Evolutionary conservation across 2,888 invertebrate species (phyloP).

Genomic region (Actias luna): DNA sequence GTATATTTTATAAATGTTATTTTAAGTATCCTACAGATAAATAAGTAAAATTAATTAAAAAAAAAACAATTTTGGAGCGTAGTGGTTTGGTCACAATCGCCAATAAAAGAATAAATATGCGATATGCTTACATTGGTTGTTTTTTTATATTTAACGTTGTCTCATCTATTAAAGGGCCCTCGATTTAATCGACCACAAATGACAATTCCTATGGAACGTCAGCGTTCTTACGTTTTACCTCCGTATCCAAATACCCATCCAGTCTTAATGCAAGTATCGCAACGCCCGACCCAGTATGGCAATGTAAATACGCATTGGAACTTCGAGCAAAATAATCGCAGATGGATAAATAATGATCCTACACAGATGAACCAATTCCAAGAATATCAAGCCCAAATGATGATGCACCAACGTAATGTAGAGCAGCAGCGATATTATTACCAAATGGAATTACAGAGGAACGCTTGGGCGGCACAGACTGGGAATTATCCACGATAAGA

Average conservation of each 20-base stretch:
- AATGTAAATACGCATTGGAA: background rate
- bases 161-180: background rate
- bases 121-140: too few relatives aligned
- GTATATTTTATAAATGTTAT: background rate
- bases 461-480: conserved; percentile 2
- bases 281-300: background rate
- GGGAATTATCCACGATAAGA: conserved; percentile 10
- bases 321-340: background rate
- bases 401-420: background rate
- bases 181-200: background rate
- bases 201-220: background rate
- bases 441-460: conserved; percentile 10
- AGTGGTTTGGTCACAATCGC: too few relatives aligned
- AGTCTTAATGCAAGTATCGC: background rate
- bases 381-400: background rate
- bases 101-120: too few relatives aligned
- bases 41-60: background rate
- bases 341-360: background rate
- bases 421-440: conserved; percentile 1
- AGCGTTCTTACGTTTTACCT: background rate
- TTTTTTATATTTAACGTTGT: background rate
- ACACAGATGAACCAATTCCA: background rate
- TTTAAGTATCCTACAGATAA: background rate
- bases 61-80: too few relatives aligned
- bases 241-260: too few relatives aligned